A percentile compares a stretch with the other conserved stretches of the same genome.
phyloP scores from a whole-genome alignment of 2,113 vertebrate species.

The Rhombomys opimus region DNA sequence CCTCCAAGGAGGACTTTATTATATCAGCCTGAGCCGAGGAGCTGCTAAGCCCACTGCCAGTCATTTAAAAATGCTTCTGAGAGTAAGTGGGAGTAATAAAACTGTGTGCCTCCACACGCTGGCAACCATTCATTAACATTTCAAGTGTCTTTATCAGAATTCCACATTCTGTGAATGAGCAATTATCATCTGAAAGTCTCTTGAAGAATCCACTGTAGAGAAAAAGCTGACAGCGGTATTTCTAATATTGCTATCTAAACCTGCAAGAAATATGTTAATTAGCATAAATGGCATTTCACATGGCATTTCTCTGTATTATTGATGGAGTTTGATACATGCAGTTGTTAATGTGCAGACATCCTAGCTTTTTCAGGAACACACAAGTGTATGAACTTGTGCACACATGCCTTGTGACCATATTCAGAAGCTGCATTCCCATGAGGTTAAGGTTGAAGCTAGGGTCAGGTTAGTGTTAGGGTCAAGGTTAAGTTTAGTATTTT shows the following conservation, averaged over 20 bases:
- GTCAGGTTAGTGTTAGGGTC: not conserved
- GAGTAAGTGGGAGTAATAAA: not conserved
- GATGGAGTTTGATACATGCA: not conserved
- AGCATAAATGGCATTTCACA: slow-evolving; percentile 22
- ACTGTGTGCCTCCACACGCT: not conserved
- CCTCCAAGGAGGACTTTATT: not conserved
- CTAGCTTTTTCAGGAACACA: not conserved
- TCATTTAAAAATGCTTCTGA: slow-evolving; percentile 20
- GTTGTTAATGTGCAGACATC: not conserved
- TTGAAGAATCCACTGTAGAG: not conserved
- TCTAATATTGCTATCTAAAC: slow-evolving; percentile 10
- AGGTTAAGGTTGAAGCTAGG: not conserved
- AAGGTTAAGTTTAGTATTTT: not conserved
- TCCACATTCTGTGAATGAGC: not conserved
- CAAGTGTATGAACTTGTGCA: not conserved
- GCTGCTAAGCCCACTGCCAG: not conserved
- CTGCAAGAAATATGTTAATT: slow-evolving; percentile 49
- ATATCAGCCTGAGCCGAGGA: not conserved
- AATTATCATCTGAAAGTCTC: slow-evolving; percentile 44
- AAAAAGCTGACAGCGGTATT: not conserved
- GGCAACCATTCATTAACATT: slow-evolving; percentile 9
- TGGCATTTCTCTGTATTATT: not conserved
- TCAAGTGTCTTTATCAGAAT: slow-evolving; percentile 46
- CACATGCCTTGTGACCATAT: not conserved
- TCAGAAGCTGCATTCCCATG: not conserved